These are phyloP conservation scores for Hemibagrus wyckioides DNA, from an alignment of 2,113 vertebrate species.

Conservation along the genomic window DNA sequence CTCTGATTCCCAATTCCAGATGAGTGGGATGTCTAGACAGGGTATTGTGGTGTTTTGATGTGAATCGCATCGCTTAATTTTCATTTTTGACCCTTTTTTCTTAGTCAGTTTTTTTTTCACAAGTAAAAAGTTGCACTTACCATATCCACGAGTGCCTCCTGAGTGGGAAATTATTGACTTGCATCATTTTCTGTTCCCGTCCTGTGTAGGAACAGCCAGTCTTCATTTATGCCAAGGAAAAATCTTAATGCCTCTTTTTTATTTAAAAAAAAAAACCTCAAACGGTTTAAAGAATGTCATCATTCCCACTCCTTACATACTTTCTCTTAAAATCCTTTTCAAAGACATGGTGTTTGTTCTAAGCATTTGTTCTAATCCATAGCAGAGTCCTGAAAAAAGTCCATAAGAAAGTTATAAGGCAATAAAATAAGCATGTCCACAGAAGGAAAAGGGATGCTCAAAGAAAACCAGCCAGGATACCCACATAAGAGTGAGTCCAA, in stretches of 20 bases:
- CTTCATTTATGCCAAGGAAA: slow-evolving; percentile 55
- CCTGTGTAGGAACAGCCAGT: slow-evolving; percentile 68
- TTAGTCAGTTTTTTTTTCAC: not conserved
- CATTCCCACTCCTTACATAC: slow-evolving; percentile 34
- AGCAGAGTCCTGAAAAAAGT: slow-evolving; percentile 15
- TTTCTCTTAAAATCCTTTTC: slow-evolving; percentile 34
- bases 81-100: not conserved
- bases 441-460: not conserved
- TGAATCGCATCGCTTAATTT: not conserved
- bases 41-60: not conserved
- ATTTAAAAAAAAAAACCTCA: slow-evolving; percentile 24
- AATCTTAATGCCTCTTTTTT: not conserved
- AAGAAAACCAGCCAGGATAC: not conserved
- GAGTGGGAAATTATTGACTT: slow-evolving; percentile 88
- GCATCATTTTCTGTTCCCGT: slow-evolving; percentile 85
- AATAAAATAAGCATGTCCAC: slow-evolving; percentile 36
- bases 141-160: slow-evolving; percentile 93
- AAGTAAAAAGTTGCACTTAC: slow-evolving; percentile 68
- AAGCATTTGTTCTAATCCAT: slow-evolving; percentile 36
- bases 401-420: slow-evolving; percentile 39
- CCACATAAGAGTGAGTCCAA: slow-evolving; percentile 24
- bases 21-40: not conserved
- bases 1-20: not conserved
- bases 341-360: slow-evolving; percentile 2
- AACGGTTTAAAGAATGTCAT: slow-evolving; percentile 30